phyloP scores from a whole-genome alignment of 2,797 vertebrate genomes.

The Meda fulgida region DNA sequence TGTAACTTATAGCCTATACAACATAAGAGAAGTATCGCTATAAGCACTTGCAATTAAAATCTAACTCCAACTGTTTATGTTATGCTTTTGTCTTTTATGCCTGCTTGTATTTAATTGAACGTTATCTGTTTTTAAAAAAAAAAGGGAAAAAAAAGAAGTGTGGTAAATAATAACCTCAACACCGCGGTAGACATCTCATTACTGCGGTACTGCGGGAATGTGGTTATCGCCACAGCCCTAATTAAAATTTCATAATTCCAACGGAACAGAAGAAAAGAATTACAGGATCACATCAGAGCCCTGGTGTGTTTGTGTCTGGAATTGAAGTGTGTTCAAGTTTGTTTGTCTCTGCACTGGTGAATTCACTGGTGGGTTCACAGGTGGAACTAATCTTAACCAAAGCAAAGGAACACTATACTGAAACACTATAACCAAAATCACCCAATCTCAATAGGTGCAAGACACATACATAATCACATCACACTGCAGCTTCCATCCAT shows the following conservation, averaged over 20 bases:
- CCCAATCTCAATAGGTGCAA: constrained; percentile 69
- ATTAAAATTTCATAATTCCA: not conserved
- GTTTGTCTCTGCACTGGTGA: not conserved
- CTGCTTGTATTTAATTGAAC: too few species aligned
- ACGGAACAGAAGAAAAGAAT: not conserved
- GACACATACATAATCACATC: constrained; percentile 78
- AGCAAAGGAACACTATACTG: not conserved
- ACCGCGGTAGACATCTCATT: too few species aligned
- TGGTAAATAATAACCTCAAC: too few species aligned
- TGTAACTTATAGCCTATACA: too few species aligned
- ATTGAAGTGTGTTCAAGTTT: not conserved
- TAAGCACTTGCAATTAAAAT: too few species aligned
- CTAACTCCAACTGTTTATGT: too few species aligned
- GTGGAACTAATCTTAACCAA: not conserved
- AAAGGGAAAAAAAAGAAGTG: too few species aligned
- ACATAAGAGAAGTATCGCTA: too few species aligned
- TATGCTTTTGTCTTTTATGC: too few species aligned
- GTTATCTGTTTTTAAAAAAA: too few species aligned
- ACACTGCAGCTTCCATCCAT: constrained; percentile 50
- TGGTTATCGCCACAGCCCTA: too few species aligned
- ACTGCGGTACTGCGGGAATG: too few species aligned
- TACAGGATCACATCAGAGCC: not conserved
- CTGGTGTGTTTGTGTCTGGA: not conserved
- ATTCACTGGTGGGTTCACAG: not conserved
- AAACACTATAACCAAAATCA: constrained; percentile 54